Evolutionary conservation across 2,113 vertebrate genomes (phyloP), one percentile per base, ranked within the genome.

Genomic region (Hypocryptadius cinnamomeus): DNA sequence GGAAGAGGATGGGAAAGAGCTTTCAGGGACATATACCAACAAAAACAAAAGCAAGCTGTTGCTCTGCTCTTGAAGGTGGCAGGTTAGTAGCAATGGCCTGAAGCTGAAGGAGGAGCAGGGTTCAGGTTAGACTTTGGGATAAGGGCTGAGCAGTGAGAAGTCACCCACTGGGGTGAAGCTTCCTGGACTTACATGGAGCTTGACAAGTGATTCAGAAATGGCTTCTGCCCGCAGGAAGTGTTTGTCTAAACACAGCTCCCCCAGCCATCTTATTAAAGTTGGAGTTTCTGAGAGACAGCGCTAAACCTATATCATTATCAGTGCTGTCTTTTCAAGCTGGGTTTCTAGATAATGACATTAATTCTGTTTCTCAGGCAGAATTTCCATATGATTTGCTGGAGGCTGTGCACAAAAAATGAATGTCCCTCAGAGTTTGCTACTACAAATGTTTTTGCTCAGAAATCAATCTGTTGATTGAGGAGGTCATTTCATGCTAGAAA

Each of bases 351-450:
- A 87, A 91, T 17, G 35, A 68, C 91, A 61, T 40, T 39, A 59
- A 39, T 73, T 79, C 81, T 66, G 51, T 57, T 85, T 89, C 70
- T 81, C 57, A 69, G 60, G 68, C 4, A 1, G 77, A 89, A 79
- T 77, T 73, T 79, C 64, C 6, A 0, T 31, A 63, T 50, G 50
- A 63, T 61, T 79, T 5, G 5, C 65, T 35, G 70, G 39, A 3
- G 5, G 57, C 56, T 69, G 61, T 72, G 45, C 0, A 0, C n/a
- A 77, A 78, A 66, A 56, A 83, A 83, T 37, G 28, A 87, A 16
- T 0, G 0, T n/a, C 1, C 6, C 64, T 66, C 0, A 2, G 35
- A 35, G 40, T 22, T 83, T 12, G 0, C 65, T 57, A 28, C 37
- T 47, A 33, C 44, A 64, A 42, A 80, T 87, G 59, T 79, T 96